phyloP scores from a whole-genome alignment of 2,888 invertebrate genomes.

The Drosophila seclusa region DNA sequence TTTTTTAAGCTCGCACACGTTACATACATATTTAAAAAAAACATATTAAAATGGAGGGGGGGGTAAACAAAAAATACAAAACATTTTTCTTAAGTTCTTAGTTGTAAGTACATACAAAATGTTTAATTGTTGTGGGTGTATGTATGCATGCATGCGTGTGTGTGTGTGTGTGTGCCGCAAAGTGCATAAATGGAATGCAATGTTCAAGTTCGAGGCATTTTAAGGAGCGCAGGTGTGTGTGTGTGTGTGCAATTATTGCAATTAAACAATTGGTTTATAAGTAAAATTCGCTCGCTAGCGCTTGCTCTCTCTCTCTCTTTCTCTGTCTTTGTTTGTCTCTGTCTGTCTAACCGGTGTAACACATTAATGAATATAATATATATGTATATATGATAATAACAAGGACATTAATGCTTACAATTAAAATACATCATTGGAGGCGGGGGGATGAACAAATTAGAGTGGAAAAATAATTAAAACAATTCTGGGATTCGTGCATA shows the following conservation, averaged over 20 bases:
- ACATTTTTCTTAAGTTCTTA: slow-evolving; percentile 47
- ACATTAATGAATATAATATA: slow-evolving; percentile 46
- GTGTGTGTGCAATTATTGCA: slow-evolving; percentile 20
- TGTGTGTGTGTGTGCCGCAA: slow-evolving; percentile 43
- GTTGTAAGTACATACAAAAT: slow-evolving; percentile 51
- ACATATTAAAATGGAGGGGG: slow-evolving; percentile 16
- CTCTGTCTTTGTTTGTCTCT: slow-evolving; percentile 4
- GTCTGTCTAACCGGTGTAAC: slow-evolving; percentile 54
- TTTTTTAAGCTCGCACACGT: slow-evolving; percentile 49
- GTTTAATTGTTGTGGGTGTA: slow-evolving; percentile 18
- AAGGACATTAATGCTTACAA: slow-evolving; percentile 53
- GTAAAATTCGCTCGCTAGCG: slow-evolving; percentile 9
- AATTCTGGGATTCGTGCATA: slow-evolving; percentile 41
- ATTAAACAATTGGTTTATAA: slow-evolving; percentile 20
- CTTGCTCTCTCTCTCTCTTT: slow-evolving; percentile 14
- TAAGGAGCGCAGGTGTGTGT: slow-evolving; percentile 10
- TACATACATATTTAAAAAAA: slow-evolving; percentile 39
- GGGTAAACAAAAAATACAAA: slow-evolving; percentile 27
- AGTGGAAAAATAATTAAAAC: slow-evolving; percentile 27
- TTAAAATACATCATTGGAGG: slow-evolving; percentile 38
- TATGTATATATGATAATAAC: slow-evolving; percentile 44
- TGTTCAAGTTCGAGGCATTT: slow-evolving; percentile 30
- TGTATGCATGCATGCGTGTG: slow-evolving; percentile 10
- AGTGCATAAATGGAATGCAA: slow-evolving; percentile 53
- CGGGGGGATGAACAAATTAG: neutral